phyloP scores from a whole-genome alignment of 2,797 vertebrate species.

The Sphaeramia orbicularis region DNA sequence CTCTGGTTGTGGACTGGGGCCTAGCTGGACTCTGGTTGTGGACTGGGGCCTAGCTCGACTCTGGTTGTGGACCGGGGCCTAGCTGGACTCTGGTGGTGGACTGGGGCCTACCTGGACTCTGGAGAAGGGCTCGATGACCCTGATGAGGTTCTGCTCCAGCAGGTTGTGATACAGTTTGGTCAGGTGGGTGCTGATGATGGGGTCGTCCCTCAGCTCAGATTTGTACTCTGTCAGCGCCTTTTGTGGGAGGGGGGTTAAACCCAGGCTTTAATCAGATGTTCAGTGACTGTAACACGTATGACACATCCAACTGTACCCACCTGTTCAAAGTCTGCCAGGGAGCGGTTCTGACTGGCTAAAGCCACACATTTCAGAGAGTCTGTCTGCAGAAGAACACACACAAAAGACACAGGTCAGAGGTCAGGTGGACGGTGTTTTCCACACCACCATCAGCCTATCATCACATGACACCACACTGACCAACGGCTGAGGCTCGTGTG shows the following conservation, averaged over 20 bases:
- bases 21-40: too few species aligned
- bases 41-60: too few species aligned
- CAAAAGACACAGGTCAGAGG: too few species aligned
- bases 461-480: too few species aligned
- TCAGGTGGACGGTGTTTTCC: not conserved
- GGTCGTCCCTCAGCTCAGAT: conserved; percentile 96
- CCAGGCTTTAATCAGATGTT: too few species aligned
- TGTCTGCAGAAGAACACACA: conserved; percentile 82
- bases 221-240: conserved; percentile 96
- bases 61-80: too few species aligned
- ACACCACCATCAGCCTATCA: too few species aligned
- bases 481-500: too few species aligned
- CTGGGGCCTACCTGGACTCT: conserved; percentile 97
- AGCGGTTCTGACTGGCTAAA: conserved; percentile 98
- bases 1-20: too few species aligned
- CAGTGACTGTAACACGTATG: too few species aligned
- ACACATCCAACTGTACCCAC: conserved; percentile 78
- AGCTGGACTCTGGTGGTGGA: too few species aligned
- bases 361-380: conserved; percentile 98
- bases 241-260: too few species aligned
- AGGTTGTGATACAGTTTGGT: conserved; percentile 96
- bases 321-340: conserved; percentile 98
- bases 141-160: conserved; percentile 98
- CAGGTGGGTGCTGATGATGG: conserved; percentile 97
- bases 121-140: conserved; percentile 98